Evolutionary conservation across 37 sponge, comb jelly and placozoan species (phyloP).

Genomic region (Theonella swinhoei): DNA sequence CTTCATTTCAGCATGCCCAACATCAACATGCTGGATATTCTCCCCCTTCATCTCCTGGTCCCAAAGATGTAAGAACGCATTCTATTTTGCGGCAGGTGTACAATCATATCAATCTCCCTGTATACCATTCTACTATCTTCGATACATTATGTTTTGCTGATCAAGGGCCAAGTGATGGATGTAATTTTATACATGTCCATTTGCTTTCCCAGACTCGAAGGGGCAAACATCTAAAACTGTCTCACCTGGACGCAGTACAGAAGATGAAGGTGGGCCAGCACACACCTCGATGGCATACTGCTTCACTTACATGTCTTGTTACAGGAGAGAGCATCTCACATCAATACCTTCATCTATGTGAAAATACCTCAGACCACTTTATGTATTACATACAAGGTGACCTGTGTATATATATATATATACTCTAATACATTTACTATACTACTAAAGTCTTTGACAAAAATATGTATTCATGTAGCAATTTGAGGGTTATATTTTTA

Average conservation of each 20-base stretch:
- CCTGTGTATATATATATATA: background rate
- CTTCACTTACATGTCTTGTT: background rate
- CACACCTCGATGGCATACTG: background rate
- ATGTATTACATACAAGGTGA: conserved; percentile 85
- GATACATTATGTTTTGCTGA: too few species aligned
- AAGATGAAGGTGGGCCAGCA: conserved; percentile 64
- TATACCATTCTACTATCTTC: too few species aligned
- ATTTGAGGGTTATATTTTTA: background rate
- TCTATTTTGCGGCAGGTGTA: too few species aligned
- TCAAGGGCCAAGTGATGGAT: too few species aligned
- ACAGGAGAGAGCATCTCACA: conserved; percentile 84
- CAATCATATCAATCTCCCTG: too few species aligned
- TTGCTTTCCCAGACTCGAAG: background rate
- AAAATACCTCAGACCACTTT: conserved; percentile 88
- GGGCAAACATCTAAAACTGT: background rate
- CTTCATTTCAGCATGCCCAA: background rate
- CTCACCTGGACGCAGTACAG: conserved; percentile 66
- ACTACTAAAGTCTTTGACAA: background rate
- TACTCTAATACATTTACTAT: background rate
- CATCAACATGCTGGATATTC: background rate
- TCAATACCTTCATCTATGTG: conserved; percentile 92
- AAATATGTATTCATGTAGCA: background rate
- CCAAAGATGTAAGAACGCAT: conserved; percentile 40
- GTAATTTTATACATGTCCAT: too few species aligned
- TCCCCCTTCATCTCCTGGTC: conserved; percentile 16